Evolutionary conservation across 2,888 invertebrate genomes (phyloP).

Genomic region (Cordilura impudica): DNA sequence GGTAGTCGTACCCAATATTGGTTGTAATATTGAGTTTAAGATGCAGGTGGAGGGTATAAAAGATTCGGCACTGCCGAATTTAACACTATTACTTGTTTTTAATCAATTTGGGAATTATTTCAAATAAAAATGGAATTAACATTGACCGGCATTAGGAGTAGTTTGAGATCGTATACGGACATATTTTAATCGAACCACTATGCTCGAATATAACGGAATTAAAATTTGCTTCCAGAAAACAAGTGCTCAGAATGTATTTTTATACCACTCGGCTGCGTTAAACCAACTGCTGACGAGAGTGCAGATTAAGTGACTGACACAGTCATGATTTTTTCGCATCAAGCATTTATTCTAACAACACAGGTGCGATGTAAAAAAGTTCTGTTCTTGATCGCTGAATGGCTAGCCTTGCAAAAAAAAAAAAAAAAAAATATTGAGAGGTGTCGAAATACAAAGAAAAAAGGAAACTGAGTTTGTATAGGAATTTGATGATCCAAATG

Average conservation of each 20-base stretch:
- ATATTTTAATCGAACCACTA: background rate
- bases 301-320: background rate
- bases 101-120: too few relatives aligned
- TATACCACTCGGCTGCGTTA: too few relatives aligned
- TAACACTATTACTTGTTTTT: too few relatives aligned
- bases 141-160: too few relatives aligned
- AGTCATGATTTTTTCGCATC: background rate
- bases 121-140: too few relatives aligned
- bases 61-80: too few relatives aligned
- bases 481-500: background rate
- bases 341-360: slow-evolving; percentile 1
- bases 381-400: background rate
- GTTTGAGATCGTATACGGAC: too few relatives aligned
- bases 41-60: too few relatives aligned
- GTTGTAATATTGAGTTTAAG: too few relatives aligned
- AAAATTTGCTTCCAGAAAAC: background rate
- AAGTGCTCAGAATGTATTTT: background rate
- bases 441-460: background rate
- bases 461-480: background rate
- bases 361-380: background rate
- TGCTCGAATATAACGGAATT: background rate
- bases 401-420: background rate
- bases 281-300: background rate
- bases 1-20: too few relatives aligned
- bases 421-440: background rate